Conservation (phyloP, 2,888 invertebrate species). For the Odontothrips loti region DNA sequence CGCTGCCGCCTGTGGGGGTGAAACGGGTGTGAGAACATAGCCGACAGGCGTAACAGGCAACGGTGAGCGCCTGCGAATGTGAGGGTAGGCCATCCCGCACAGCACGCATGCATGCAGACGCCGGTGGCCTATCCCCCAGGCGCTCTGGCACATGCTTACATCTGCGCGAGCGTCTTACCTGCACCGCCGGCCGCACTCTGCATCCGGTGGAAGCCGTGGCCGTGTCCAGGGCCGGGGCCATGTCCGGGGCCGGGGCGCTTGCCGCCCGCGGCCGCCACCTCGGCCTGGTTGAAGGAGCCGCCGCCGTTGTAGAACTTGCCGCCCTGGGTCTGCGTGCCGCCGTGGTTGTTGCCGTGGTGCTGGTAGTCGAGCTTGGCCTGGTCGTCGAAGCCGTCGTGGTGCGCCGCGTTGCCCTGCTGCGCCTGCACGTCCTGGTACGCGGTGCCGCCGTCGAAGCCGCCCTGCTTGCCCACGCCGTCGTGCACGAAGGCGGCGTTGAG, state of each 20-base stretch:
- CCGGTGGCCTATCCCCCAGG: background rate
- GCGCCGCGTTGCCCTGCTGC: slow-evolving; percentile 2
- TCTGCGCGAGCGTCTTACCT: too few relatives aligned
- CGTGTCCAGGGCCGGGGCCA: background rate
- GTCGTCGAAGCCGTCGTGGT: slow-evolving; percentile 19
- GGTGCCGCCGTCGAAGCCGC: slow-evolving; percentile 9
- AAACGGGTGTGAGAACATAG: too few relatives aligned
- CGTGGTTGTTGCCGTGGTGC: slow-evolving; percentile 25
- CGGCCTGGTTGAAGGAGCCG: background rate
- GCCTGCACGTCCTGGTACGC: slow-evolving; percentile 12
- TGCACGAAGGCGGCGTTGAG: slow-evolving; percentile 17
- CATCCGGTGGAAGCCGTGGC: background rate
- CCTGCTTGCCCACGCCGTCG: slow-evolving; percentile 3
- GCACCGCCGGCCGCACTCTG: background rate
- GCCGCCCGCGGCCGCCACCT: background rate
- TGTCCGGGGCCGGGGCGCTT: background rate
- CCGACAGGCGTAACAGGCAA: too few relatives aligned
- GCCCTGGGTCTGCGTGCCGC: slow-evolving; percentile 7
- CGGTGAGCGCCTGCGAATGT: too few relatives aligned
- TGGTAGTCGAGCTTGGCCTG: slow-evolving; percentile 12
- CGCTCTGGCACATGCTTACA: too few relatives aligned
- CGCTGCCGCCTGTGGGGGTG: background rate
- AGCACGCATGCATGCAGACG: too few relatives aligned
- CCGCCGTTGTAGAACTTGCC: slow-evolving; percentile 14
- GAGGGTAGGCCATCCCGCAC: too few relatives aligned